Evolutionary conservation across 1,140 invertebrate genomes (phyloP), one percentile per base, ranked within the genome.

Genomic region (Macrotrachela quadricornifera): DNA sequence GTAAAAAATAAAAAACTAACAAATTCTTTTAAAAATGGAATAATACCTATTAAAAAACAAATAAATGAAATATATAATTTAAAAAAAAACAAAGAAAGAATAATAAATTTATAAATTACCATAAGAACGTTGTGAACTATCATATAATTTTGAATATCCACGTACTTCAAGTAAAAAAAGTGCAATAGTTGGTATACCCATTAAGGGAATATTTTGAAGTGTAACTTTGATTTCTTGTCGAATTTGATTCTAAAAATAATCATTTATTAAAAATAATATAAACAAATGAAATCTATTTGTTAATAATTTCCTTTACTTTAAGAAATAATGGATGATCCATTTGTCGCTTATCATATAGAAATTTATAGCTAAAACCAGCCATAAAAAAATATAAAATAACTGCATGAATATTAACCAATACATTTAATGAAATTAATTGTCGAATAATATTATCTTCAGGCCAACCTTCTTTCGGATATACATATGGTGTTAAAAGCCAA

Each of bases 1-100:
- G 72, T 75, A 61, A 74, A 75, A 6, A 70, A 52, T 14, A 74
- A 66, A 57, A 75, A 74, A n/a, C 60, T 61, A 15, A 66, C 56
- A 30, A 61, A 51, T 46, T 64, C 64, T 4, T 59, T 6, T 1
- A 61, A 17, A 4, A 70, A 57, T n/a, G 58, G 58, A 46, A 58
- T 51, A 57, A 57, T 62, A 45, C 63, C 67, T 70, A 59, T n/a
- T 63, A 56, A 44, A 57, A 17, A 54, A 54, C 40, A 37, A 39
- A 8, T 9, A 9, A 39, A 39, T 39, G 8, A 12, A 54, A 50
- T n/a, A n/a, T n/a, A 30, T 30, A 8, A 30, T 2, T 30, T 30
- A 8, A 30, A 4, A 8, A 30, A 4, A 30, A 30, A 8, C 2
- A 30, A 4, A 12, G 18, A 39, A 15, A n/a, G n/a, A n/a, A 36